Evolutionary conservation across 2,888 invertebrate genomes (phyloP).

Genomic region (Pristionchus arcanus): DNA sequence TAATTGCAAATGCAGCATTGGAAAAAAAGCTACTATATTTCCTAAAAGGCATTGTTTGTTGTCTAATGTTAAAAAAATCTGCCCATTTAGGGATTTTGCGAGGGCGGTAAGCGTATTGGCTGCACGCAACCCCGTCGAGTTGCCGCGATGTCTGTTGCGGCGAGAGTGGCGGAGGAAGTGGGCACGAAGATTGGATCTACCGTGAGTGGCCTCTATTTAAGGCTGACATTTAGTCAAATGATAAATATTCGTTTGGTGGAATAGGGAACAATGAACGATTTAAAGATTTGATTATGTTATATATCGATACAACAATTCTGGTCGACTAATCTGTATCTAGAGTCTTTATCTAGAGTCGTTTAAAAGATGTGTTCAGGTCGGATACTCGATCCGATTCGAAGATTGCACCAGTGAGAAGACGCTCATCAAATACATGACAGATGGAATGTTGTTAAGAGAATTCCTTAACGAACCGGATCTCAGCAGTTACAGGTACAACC

Average conservation of each 20-base stretch:
- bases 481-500: slow-evolving; percentile 87
- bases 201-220: slow-evolving; percentile 56
- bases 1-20: too few species aligned
- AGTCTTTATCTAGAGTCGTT: background rate
- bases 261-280: too few species aligned
- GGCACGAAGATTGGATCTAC: slow-evolving; percentile 90
- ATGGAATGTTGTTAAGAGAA: slow-evolving; percentile 96
- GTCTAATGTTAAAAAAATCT: too few species aligned
- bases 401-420: slow-evolving; percentile 99
- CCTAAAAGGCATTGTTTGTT: too few species aligned
- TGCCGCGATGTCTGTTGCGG: slow-evolving; percentile 99
- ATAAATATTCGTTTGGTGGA: too few species aligned
- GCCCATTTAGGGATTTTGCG: slow-evolving; percentile 80
- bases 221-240: too few species aligned
- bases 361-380: slow-evolving; percentile 81
- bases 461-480: slow-evolving; percentile 97
- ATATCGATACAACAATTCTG: background rate
- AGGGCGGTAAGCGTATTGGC: slow-evolving; percentile 91
- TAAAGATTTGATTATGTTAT: too few species aligned
- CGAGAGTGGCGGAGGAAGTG: slow-evolving; percentile 98
- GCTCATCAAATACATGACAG: slow-evolving; percentile 98
- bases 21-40: too few species aligned
- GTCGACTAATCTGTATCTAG: background rate
- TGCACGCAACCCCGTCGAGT: slow-evolving; percentile 99
- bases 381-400: slow-evolving; percentile 93